These are phyloP conservation scores for Chrysomela aeneicollis DNA, from an alignment of 2,888 invertebrate species.

Conservation along the genomic window DNA sequence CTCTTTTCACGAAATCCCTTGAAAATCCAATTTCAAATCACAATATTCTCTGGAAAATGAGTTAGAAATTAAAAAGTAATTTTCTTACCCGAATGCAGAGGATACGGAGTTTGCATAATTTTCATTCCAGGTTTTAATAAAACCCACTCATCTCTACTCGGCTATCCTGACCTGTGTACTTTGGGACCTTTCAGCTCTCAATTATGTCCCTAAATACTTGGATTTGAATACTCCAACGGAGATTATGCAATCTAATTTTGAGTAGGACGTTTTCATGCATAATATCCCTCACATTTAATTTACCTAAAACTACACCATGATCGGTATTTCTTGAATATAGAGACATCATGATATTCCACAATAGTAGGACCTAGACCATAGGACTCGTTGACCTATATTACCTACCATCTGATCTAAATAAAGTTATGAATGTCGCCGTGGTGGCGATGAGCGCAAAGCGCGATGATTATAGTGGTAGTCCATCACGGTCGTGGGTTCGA, in stretches of 20 bases:
- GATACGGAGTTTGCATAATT: neutral
- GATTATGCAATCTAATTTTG: neutral
- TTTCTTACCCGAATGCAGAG: neutral
- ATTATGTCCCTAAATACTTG: neutral
- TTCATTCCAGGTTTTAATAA: slow-evolving; percentile 17
- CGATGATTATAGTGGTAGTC: too few relatives aligned
- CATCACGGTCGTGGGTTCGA: too few relatives aligned
- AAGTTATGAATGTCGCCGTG: too few relatives aligned
- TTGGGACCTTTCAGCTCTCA: slow-evolving; percentile 12
- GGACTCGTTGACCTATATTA: too few relatives aligned
- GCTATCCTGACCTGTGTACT: slow-evolving; percentile 18
- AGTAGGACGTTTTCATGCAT: neutral
- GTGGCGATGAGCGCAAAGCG: too few relatives aligned
- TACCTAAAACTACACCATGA: too few relatives aligned
- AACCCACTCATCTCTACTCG: slow-evolving; percentile 13
- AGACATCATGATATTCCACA: too few relatives aligned
- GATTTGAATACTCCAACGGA: neutral
- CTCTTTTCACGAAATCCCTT: neutral
- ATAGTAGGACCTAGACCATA: too few relatives aligned
- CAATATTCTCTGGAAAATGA: neutral
- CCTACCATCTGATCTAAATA: too few relatives aligned
- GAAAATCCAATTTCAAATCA: neutral
- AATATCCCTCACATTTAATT: neutral
- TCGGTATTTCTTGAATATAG: too few relatives aligned
- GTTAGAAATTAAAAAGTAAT: slow-evolving; percentile 5